phyloP scores from a whole-genome alignment of 2,888 invertebrate species.

The Morpho deidamia region DNA sequence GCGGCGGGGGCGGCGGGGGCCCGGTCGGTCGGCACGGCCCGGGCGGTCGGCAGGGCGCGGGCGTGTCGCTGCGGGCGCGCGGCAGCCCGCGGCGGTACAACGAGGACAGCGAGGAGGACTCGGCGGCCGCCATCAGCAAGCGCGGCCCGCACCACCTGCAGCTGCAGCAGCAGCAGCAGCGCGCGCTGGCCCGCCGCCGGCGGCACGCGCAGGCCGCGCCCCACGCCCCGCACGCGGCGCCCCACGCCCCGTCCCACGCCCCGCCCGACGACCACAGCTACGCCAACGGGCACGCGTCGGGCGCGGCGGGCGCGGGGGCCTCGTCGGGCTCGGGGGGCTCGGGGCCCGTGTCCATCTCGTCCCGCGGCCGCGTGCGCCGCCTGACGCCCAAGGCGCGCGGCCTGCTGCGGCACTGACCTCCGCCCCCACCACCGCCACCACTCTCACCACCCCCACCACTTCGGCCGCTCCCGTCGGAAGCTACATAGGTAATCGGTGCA shows the following conservation, averaged over 20 bases:
- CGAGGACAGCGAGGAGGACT: constrained; percentile 79
- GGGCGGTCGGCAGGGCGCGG: constrained; percentile 7
- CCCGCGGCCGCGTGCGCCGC: constrained; percentile 90
- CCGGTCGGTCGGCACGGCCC: constrained; percentile 11
- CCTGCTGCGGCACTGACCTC: constrained; percentile 59
- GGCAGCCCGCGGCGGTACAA: constrained; percentile 75
- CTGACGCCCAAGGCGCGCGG: constrained; percentile 89
- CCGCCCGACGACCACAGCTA: constrained; percentile 54
- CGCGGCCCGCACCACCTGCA: constrained; percentile 43
- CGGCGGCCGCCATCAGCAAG: constrained; percentile 66
- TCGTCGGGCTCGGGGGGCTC: constrained; percentile 12
- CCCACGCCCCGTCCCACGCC: constrained; percentile 31
- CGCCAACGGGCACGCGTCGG: constrained; percentile 28
- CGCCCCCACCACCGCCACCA: not conserved
- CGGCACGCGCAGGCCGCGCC: constrained; percentile 45
- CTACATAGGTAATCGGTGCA: not conserved
- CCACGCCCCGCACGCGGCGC: constrained; percentile 21
- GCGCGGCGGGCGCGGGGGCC: constrained; percentile 6
- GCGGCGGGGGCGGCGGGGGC: constrained; percentile 26
- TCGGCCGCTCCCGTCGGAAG: not conserved
- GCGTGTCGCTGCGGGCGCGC: constrained; percentile 52
- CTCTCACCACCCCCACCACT: not conserved
- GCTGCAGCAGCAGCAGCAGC: constrained; percentile 23
- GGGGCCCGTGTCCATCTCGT: constrained; percentile 69
- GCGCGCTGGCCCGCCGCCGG: constrained; percentile 12